Conservation (phyloP, 2,888 invertebrate species). For the Theristus sp. region DNA sequence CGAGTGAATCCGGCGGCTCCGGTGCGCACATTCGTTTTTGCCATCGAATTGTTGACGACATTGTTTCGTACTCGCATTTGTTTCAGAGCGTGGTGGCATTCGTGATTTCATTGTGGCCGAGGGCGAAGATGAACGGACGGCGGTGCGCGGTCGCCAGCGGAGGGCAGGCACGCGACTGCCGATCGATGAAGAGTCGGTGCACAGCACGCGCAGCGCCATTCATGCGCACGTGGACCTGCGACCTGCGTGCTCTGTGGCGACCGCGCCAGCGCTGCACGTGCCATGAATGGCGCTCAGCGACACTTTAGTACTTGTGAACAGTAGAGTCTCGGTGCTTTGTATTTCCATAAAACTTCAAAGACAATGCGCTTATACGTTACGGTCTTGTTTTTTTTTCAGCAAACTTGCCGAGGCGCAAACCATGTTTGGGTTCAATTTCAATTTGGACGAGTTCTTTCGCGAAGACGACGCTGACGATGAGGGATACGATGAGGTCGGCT, state of each 20-base stretch:
- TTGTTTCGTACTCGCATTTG: not conserved
- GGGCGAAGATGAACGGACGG: conserved; percentile 37
- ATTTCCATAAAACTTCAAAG: too few species aligned
- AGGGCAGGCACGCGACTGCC: not conserved
- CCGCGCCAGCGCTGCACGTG: too few species aligned
- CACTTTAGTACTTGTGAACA: too few species aligned
- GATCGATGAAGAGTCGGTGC: not conserved
- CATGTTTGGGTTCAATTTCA: conserved; percentile 93
- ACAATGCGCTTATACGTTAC: not conserved
- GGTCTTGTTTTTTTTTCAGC: conserved; percentile 3
- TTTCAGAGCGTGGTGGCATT: conserved; percentile 6
- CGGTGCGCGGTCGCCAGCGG: conserved; percentile 5
- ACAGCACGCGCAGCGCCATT: too few species aligned
- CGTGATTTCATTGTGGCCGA: conserved; percentile 96
- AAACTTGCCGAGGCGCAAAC: conserved; percentile 64
- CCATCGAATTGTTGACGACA: not conserved
- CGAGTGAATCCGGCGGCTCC: conserved; percentile 10
- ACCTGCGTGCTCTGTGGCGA: too few species aligned
- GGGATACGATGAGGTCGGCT: conserved; percentile 15
- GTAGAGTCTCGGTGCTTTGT: too few species aligned
- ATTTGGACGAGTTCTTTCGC: conserved; percentile 35
- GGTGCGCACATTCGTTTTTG: conserved; percentile 16
- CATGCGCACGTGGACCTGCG: too few species aligned
- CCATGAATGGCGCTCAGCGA: too few species aligned
- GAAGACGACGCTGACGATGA: conserved; percentile 19